Evolutionary conservation across 2,797 vertebrate genomes (phyloP).

Genomic region (Euphonia xanthogaster): DNA sequence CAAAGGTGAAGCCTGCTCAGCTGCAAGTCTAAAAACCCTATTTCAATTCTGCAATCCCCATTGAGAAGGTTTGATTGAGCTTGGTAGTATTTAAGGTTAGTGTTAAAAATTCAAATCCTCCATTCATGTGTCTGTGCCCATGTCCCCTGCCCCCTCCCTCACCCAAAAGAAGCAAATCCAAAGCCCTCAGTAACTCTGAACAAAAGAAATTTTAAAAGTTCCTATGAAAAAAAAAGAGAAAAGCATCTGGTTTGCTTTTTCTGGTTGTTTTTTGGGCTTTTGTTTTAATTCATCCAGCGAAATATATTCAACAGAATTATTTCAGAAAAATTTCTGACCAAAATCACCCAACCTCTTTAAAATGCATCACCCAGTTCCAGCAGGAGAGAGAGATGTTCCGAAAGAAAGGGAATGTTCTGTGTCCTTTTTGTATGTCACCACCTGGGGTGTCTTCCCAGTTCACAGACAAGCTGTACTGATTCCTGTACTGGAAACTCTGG

Average conservation of each 20-base stretch:
- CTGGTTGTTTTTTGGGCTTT: background rate
- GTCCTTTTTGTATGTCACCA: background rate
- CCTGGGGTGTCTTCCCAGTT: background rate
- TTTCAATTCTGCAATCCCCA: background rate
- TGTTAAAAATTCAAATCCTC: background rate
- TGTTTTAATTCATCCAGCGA: background rate
- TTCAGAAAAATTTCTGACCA: background rate
- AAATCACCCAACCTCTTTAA: background rate
- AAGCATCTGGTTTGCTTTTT: background rate
- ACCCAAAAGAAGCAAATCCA: background rate
- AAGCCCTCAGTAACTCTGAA: background rate
- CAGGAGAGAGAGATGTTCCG: background rate
- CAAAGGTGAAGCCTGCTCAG: background rate
- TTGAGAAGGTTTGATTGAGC: background rate
- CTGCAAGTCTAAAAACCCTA: background rate
- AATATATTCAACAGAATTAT: background rate
- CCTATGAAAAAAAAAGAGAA: too few species aligned
- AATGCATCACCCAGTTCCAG: background rate
- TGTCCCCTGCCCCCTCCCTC: rapidly evolving
- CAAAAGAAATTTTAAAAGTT: background rate
- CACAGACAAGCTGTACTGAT: background rate
- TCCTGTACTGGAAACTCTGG: background rate
- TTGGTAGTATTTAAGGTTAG: background rate
- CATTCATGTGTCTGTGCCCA: background rate
- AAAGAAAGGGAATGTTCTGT: background rate